Percentiles rank a stretch among this genome's conserved stretches.
Conservation (phyloP, 2,797 vertebrate genomes). For the Erethizon dorsatum region DNA sequence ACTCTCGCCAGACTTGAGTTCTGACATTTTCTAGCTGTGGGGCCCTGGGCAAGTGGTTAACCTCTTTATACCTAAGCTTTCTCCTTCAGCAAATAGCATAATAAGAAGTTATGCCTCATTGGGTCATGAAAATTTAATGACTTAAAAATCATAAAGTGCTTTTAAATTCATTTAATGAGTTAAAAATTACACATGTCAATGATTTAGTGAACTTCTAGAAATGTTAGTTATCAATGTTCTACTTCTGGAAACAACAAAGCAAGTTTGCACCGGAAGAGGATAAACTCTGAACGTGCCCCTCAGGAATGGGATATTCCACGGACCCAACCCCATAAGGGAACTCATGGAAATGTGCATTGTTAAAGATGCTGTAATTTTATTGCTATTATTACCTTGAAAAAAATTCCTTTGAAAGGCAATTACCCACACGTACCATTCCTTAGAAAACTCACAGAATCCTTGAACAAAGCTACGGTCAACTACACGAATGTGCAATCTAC, state of each 20-base stretch:
- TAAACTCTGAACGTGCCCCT: background rate
- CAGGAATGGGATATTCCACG: background rate
- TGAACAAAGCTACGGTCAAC: conserved; percentile 49
- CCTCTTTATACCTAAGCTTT: background rate
- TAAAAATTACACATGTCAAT: background rate
- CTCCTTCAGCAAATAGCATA: background rate
- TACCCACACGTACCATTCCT: conserved; percentile 10
- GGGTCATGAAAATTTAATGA: background rate
- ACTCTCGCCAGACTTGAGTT: conserved; percentile 6
- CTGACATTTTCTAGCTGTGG: conserved; percentile 26
- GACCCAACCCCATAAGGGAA: background rate
- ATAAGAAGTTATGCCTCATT: background rate
- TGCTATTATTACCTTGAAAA: conserved; percentile 71
- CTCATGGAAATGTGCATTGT: conserved; percentile 4
- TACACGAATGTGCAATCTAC: conserved; percentile 64
- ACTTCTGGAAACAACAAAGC: conserved; percentile 4
- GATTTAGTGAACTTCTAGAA: background rate
- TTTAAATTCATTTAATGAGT: background rate
- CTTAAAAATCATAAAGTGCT: background rate
- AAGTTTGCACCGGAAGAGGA: background rate
- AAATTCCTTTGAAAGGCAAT: conserved; percentile 72
- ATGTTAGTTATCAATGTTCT: background rate
- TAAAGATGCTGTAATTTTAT: conserved; percentile 53
- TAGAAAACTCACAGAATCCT: conserved; percentile 50
- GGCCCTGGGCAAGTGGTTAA: background rate